A percentile compares a stretch with the other conserved stretches of the same genome.
These are phyloP conservation scores for Erythrocebus patas DNA, from an alignment of 2,113 vertebrate genomes.

Conservation along the genomic window DNA sequence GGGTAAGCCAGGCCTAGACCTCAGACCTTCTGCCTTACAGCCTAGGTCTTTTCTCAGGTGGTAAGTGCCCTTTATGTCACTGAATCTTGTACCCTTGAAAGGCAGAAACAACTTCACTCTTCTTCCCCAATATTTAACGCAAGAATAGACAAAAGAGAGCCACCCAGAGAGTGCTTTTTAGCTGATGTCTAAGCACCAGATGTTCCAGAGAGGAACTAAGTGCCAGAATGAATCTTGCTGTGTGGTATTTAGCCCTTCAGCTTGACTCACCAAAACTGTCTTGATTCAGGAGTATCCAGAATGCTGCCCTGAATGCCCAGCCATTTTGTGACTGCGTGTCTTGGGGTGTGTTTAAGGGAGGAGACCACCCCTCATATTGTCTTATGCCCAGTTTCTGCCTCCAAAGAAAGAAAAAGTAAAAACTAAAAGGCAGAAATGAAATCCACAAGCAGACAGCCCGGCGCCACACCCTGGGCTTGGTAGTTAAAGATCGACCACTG, in stretches of 20 bases:
- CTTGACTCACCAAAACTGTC: background rate
- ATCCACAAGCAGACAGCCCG: no score
- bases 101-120: background rate
- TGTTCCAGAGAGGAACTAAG: background rate
- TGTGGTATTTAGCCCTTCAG: background rate
- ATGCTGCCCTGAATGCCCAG: background rate
- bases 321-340: background rate
- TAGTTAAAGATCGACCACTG: no score
- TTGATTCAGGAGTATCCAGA: background rate
- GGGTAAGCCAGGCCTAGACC: background rate
- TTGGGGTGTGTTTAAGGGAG: background rate
- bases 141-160: background rate
- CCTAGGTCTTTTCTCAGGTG: background rate
- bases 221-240: no score
- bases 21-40: background rate
- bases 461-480: no score
- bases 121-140: background rate
- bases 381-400: no score
- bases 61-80: accelerated
- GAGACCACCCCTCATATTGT: no score
- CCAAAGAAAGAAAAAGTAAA: no score
- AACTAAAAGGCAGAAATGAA: no score
- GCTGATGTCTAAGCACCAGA: no score
- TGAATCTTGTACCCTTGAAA: accelerated
- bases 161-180: background rate